phyloP scores from a whole-genome alignment of 2,113 vertebrate species.

The Megaptera novaeangliae region DNA sequence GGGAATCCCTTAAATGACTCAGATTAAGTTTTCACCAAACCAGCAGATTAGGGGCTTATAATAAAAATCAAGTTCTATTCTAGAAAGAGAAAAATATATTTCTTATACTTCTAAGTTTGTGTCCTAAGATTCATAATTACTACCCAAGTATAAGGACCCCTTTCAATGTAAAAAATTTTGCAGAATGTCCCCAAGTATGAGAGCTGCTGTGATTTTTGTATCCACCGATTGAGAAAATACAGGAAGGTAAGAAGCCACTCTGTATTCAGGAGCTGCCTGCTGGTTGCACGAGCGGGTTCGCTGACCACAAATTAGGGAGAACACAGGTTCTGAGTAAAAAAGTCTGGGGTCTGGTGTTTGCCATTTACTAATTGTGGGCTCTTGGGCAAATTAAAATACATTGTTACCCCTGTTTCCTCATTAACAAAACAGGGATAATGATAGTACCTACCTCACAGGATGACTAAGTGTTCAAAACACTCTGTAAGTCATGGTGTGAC shows the following conservation, averaged over 20 bases:
- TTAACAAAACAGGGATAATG: background rate
- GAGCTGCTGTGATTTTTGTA: background rate
- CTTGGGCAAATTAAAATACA: background rate
- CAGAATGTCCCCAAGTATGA: background rate
- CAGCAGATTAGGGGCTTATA: background rate
- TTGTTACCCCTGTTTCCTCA: background rate
- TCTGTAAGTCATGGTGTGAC: background rate
- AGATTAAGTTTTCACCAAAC: background rate
- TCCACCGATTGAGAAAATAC: background rate
- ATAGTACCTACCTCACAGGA: background rate
- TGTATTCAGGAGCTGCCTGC: background rate
- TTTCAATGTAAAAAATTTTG: background rate
- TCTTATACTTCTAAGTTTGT: background rate
- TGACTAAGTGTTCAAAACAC: background rate
- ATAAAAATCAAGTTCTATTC: background rate
- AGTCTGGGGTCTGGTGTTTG: background rate
- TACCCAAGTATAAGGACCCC: background rate
- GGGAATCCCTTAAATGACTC: background rate
- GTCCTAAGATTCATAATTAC: background rate
- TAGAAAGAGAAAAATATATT: background rate
- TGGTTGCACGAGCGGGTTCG: background rate
- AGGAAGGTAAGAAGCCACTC: background rate
- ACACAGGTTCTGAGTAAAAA: background rate
- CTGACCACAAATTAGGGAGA: background rate
- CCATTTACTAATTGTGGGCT: background rate